Evolutionary conservation across 2,797 vertebrate species (phyloP).

Genomic region (Adrianichthys oophorus): DNA sequence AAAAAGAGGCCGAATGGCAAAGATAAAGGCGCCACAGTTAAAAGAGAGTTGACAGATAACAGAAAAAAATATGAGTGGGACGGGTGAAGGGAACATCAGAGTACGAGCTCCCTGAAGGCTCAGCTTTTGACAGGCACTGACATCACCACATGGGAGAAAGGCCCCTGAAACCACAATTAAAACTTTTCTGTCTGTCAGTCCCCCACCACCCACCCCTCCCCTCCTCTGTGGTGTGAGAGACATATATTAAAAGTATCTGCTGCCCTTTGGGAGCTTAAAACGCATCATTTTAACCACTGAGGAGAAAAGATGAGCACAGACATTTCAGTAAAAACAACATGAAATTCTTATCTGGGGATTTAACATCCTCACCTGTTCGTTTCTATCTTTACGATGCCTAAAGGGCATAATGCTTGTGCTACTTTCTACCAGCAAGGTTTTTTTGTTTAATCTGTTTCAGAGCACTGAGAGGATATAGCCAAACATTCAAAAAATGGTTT

Average conservation of each 20-base stretch:
- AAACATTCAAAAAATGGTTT: background rate
- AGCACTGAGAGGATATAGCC: constrained; percentile 45
- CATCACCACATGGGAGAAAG: constrained; percentile 58
- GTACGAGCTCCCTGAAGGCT: constrained; percentile 44
- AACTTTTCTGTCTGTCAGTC: constrained; percentile 42
- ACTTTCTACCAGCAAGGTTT: constrained; percentile 30
- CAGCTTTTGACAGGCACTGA: constrained; percentile 55
- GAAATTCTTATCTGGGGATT: constrained; percentile 18
- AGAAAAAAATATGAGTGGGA: constrained; percentile 28
- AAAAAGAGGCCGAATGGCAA: constrained; percentile 44
- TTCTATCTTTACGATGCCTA: constrained; percentile 12
- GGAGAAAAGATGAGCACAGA: constrained; percentile 22
- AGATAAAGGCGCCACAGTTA: constrained; percentile 52
- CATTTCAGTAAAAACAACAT: constrained; percentile 16
- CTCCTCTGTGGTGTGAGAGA: constrained; percentile 34
- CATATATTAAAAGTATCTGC: constrained; percentile 52
- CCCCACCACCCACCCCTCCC: constrained; percentile 13
- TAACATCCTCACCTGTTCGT: constrained; percentile 37
- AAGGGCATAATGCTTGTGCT: constrained; percentile 23
- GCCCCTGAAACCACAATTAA: constrained; percentile 71
- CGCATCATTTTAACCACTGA: constrained; percentile 42
- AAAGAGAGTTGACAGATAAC: constrained; percentile 35
- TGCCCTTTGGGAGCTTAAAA: constrained; percentile 56
- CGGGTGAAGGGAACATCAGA: constrained; percentile 40
- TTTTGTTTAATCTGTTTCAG: constrained; percentile 51